A percentile compares a stretch with the other conserved stretches of the same genome.
Conservation (phyloP, 2,113 vertebrate genomes). For the Eurypyga helias region DNA sequence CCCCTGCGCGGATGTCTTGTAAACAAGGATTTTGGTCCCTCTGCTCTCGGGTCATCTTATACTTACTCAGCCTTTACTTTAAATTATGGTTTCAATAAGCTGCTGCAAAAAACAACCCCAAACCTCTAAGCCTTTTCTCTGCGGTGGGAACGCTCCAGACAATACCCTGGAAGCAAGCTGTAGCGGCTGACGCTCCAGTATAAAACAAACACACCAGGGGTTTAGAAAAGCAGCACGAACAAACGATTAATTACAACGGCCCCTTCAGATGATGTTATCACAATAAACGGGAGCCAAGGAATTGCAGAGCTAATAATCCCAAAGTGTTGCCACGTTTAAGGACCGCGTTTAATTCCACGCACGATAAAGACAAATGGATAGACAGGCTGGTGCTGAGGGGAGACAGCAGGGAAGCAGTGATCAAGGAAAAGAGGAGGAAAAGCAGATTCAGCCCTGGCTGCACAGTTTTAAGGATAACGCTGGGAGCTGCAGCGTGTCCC, state of each 20-base stretch:
- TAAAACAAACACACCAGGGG: not conserved
- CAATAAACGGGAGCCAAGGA: not conserved
- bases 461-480: not conserved
- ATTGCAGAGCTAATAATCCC: slow-evolving; percentile 26
- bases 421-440: not conserved
- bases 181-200: not conserved
- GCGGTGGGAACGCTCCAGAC: not conserved
- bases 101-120: not conserved
- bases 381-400: not conserved
- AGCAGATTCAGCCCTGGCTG: not conserved
- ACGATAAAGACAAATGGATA: not conserved
- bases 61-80: not conserved
- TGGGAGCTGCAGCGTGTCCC: not conserved
- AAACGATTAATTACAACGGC: not conserved
- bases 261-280: slow-evolving; percentile 25
- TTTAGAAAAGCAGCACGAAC: not conserved
- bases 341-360: not conserved
- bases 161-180: not conserved
- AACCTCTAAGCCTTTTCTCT: not conserved
- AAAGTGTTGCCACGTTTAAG: not conserved
- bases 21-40: not conserved
- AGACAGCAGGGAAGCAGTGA: not conserved
- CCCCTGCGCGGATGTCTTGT: not conserved
- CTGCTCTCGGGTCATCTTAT: not conserved
- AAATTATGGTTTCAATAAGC: slow-evolving; percentile 12